Conservation (phyloP, 2,888 invertebrate species). For the Bellardia bayeri region DNA sequence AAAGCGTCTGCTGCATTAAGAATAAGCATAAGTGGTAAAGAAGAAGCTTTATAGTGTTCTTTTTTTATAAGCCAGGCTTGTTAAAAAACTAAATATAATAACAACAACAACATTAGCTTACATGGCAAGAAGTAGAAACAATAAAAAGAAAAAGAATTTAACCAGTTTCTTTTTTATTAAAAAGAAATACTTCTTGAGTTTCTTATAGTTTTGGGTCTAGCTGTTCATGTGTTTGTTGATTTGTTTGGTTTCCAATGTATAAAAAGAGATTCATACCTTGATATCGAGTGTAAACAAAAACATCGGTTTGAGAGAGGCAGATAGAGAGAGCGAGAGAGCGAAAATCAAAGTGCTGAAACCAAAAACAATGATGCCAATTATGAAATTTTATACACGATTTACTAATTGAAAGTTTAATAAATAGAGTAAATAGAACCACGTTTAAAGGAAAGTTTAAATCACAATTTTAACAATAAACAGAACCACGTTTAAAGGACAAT, state of each 20-base stretch:
- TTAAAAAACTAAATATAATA: slow-evolving; percentile 48
- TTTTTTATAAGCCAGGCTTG: slow-evolving; percentile 61
- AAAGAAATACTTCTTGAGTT: slow-evolving; percentile 45
- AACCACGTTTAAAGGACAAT: background rate
- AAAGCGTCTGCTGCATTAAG: slow-evolving; percentile 58
- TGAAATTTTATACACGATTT: background rate
- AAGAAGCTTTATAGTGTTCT: slow-evolving; percentile 47
- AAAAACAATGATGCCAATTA: slow-evolving; percentile 32
- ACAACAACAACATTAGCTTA: slow-evolving; percentile 31
- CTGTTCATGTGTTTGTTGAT: background rate
- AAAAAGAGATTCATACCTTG: slow-evolving; percentile 22
- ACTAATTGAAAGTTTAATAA: no score
- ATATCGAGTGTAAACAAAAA: background rate
- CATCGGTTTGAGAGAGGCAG: background rate
- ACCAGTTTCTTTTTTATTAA: slow-evolving; percentile 63
- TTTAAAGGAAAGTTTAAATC: background rate
- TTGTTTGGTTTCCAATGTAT: background rate
- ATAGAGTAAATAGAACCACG: background rate
- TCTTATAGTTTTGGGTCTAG: background rate
- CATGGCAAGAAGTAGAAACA: slow-evolving; percentile 34
- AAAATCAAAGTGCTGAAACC: background rate
- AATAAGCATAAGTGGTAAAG: slow-evolving; percentile 38
- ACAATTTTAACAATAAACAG: background rate
- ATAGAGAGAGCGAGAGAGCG: background rate
- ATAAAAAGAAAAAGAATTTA: slow-evolving; percentile 51